Percentiles rank a stretch among this genome's conserved stretches.
Conservation (phyloP, 2,888 invertebrate genomes). For the Blastobasis adustella region DNA sequence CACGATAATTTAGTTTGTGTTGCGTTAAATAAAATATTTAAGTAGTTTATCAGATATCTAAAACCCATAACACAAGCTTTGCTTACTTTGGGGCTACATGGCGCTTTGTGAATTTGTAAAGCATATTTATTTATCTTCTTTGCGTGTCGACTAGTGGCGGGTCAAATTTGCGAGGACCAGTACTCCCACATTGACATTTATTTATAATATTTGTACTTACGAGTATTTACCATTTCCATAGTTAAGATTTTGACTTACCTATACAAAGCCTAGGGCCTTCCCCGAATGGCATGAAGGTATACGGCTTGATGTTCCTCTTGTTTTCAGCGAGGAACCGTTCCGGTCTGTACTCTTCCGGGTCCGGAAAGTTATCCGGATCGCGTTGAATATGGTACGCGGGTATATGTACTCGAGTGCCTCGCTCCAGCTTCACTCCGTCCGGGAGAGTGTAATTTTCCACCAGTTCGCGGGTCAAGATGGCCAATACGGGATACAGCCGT, state of each 20-base stretch:
- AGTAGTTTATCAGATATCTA: too few relatives aligned
- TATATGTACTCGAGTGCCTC: conserved; percentile 43
- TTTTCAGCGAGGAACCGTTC: conserved; percentile 42
- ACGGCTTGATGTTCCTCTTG: conserved; percentile 34
- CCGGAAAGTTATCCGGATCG: conserved; percentile 39
- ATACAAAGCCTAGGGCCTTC: conserved; percentile 52
- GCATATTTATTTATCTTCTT: too few relatives aligned
- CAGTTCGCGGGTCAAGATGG: conserved; percentile 39
- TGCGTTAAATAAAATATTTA: too few relatives aligned
- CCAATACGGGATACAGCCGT: conserved; percentile 46
- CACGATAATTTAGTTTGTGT: too few relatives aligned
- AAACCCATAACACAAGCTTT: too few relatives aligned
- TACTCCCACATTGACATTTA: too few relatives aligned
- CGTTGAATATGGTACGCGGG: conserved; percentile 44
- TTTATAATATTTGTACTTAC: too few relatives aligned
- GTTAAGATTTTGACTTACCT: conserved; percentile 28
- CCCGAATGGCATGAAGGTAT: conserved; percentile 52
- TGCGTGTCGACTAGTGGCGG: too few relatives aligned
- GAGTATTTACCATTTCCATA: too few relatives aligned
- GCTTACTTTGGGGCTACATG: too few relatives aligned
- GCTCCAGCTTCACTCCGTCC: conserved; percentile 34
- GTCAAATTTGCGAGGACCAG: too few relatives aligned
- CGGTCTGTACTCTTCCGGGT: conserved; percentile 42
- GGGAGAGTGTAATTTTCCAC: conserved; percentile 42
- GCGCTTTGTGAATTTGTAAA: too few relatives aligned